Percentiles rank a stretch among this genome's conserved stretches.
Evolutionary conservation across 1,140 invertebrate species (phyloP).

Genomic region (Formica exsecta): DNA sequence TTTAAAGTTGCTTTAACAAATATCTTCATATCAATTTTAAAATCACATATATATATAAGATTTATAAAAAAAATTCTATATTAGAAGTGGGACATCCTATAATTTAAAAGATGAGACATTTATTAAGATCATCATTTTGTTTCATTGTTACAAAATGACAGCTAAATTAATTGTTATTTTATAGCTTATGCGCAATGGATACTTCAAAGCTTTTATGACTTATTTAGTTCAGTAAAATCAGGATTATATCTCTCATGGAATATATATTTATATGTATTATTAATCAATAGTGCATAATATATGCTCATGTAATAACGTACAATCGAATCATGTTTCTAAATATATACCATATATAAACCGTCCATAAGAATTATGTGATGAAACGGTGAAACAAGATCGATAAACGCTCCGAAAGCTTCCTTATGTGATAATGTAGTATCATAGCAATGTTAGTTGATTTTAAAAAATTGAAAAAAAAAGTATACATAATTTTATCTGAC

Average conservation of each 20-base stretch:
- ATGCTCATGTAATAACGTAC: neutral
- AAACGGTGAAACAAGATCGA: slow-evolving; percentile 55
- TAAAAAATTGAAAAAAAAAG: neutral
- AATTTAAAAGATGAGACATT: neutral
- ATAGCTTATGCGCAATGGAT: neutral
- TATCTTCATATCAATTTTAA: neutral
- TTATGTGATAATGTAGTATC: slow-evolving; percentile 42
- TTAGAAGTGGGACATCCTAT: neutral
- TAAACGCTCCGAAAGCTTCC: slow-evolving; percentile 52
- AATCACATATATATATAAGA: no score
- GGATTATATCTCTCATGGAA: neutral
- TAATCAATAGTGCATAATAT: slow-evolving; percentile 21
- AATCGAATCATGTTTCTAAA: neutral
- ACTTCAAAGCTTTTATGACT: slow-evolving; percentile 13
- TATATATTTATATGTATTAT: slow-evolving; percentile 5
- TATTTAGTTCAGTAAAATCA: slow-evolving; percentile 33
- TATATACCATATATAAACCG: neutral
- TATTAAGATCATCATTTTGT: neutral
- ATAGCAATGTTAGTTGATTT: slow-evolving; percentile 30
- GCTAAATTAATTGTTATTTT: slow-evolving; percentile 5
- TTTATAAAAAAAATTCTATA: no score
- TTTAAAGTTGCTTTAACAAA: neutral
- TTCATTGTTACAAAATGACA: neutral
- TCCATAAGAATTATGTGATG: neutral
- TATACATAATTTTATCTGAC: neutral